These are phyloP conservation scores for Drosophila pseudoananassae DNA, from an alignment of 1,140 invertebrate species.

Conservation along the genomic window DNA sequence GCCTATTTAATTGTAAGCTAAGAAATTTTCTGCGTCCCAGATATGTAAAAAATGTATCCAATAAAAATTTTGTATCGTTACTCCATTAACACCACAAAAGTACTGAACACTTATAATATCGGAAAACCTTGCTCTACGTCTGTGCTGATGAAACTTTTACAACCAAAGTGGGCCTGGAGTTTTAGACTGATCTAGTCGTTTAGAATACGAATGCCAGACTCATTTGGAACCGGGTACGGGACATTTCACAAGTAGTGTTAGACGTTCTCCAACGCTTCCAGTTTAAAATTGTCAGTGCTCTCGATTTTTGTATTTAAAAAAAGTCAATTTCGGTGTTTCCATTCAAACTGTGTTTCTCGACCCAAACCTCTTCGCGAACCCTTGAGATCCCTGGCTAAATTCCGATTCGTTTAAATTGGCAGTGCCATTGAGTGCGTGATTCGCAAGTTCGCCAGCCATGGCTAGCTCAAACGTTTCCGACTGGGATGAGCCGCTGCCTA, in stretches of 20 bases:
- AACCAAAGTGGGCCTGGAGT: not conserved
- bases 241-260: slow-evolving; percentile 6
- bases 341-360: not conserved
- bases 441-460: slow-evolving; percentile 19
- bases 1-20: slow-evolving; percentile 28
- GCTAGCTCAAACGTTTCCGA: slow-evolving; percentile 67
- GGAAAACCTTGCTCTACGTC: not conserved
- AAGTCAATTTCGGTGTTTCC: not conserved
- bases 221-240: not conserved
- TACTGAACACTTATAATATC: too few species aligned
- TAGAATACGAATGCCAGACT: not conserved
- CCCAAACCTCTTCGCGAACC: not conserved
- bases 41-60: not conserved
- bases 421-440: not conserved
- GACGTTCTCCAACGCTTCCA: slow-evolving; percentile 21
- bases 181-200: not conserved
- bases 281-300: slow-evolving; percentile 40
- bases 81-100: too few species aligned
- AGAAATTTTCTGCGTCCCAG: not conserved
- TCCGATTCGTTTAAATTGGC: slow-evolving; percentile 29
- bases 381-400: slow-evolving; percentile 18
- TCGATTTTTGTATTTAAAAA: slow-evolving; percentile 4
- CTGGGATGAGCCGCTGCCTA: slow-evolving; percentile 71
- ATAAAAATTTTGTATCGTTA: not conserved
- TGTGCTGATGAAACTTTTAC: not conserved